Base-by-base conservation (phyloP, 2,113 vertebrate species). In the Xiphias gladius region DNA sequence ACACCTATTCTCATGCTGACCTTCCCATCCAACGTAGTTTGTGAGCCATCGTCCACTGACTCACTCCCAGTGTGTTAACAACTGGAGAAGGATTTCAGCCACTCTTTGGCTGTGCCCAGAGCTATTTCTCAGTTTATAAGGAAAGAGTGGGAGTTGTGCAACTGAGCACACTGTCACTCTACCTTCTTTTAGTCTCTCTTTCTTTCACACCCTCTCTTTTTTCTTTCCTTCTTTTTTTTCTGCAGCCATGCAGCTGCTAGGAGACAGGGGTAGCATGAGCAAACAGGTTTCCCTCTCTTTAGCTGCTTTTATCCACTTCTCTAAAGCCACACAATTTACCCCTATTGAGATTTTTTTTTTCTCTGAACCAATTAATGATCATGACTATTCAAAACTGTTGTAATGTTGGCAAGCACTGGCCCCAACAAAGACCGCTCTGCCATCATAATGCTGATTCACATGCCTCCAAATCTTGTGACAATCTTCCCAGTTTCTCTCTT, bases 141-240 rank as follows among this genome's bases (percentile, higher is more conserved):
- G 78, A 91, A 92, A 77, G 91, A 89, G 91, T 94, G 88, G 91
- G 92, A 84, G 89, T 92, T 85, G 82, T 87, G 86, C 85, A 92
- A 90, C 92, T 91, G 83, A 94, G 89, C 87, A 83, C 91, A 89
- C 82, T 83, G 80, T 86, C 90, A 88, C 88, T 89, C 86, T 79
- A 82, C 89, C 84, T 85, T 85, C 80, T 82, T 73, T 83, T 41
- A 43, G 48, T 85, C 76, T 81, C 50, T 85, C 73, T 84, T 48
- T 70, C 66, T 85, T 66, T 86, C 77, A 19, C 80, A 72, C 57
- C 55, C 55, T 69, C 64, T 16, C 43, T 62, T 32, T 50, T 80
- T 71, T 54, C 65, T 82, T 85, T 62, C 67, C 79, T 19, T 24
- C 59, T 57, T 69, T 86, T 74, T 73, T 83, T 80, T 85, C 64